Conservation (phyloP, 2,113 vertebrate species). For the human (Homo sapiens) region GRCh38 chr5:74481001-74481500, state of each 20-base stretch:
- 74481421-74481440: slow-evolving; percentile 78
- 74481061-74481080: neutral
- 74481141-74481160: slow-evolving; percentile 41
- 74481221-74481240: slow-evolving; percentile 63
- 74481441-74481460: slow-evolving; percentile 66
- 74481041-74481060: neutral
- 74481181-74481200: slow-evolving; percentile 54
- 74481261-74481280: slow-evolving; percentile 71
- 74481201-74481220: slow-evolving; percentile 56
- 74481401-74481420: slow-evolving; percentile 60
- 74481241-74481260: slow-evolving; percentile 71
- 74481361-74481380: slow-evolving; percentile 57
- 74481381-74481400: slow-evolving; percentile 54
- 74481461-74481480: neutral
- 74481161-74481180: slow-evolving; percentile 63
- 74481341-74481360: slow-evolving; percentile 71
- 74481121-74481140: slow-evolving; percentile 34
- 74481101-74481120: slow-evolving; percentile 10
- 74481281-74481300: slow-evolving; percentile 52
- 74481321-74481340: slow-evolving; percentile 69
- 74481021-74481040: slow-evolving; percentile 2
- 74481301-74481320: slow-evolving; percentile 68
- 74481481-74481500: neutral
- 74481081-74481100: slow-evolving; percentile 7
- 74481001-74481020: neutral